Evolutionary conservation across 1,140 invertebrate genomes (phyloP).

Genomic region (Calliphora vicina): DNA sequence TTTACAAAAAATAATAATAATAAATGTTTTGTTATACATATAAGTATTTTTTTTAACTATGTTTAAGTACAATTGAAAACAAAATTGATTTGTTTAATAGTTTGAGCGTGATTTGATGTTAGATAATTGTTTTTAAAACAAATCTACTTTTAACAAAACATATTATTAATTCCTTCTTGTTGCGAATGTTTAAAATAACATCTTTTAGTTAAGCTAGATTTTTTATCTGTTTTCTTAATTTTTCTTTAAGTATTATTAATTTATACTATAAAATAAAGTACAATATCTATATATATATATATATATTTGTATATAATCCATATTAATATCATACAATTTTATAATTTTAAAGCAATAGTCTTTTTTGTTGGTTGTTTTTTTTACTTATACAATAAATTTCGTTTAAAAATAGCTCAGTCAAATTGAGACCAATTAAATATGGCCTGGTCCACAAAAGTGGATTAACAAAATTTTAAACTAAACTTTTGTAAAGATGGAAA

Average conservation of each 20-base stretch:
- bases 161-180: neutral
- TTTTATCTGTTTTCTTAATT: neutral
- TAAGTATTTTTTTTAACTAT: conserved; percentile 35
- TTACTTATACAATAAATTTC: conserved; percentile 47
- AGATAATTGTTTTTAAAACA: neutral
- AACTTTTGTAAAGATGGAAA: neutral
- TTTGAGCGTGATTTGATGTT: neutral
- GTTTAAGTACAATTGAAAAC: conserved; percentile 23
- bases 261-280: conserved; percentile 25
- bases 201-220: conserved; percentile 27
- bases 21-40: neutral
- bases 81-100: neutral
- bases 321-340: conserved; percentile 35
- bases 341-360: conserved; percentile 23
- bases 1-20: conserved; percentile 37
- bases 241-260: conserved; percentile 9
- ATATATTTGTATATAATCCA: neutral
- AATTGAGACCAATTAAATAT: conserved; percentile 61
- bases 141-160: conserved; percentile 11
- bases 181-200: neutral
- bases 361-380: conserved; percentile 16
- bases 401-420: conserved; percentile 25
- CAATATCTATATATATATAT: conserved; percentile 7
- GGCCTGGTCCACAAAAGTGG: conserved; percentile 64
- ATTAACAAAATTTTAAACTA: neutral